phyloP scores from a whole-genome alignment of 2,888 invertebrate species.

The Aphodius granarius region DNA sequence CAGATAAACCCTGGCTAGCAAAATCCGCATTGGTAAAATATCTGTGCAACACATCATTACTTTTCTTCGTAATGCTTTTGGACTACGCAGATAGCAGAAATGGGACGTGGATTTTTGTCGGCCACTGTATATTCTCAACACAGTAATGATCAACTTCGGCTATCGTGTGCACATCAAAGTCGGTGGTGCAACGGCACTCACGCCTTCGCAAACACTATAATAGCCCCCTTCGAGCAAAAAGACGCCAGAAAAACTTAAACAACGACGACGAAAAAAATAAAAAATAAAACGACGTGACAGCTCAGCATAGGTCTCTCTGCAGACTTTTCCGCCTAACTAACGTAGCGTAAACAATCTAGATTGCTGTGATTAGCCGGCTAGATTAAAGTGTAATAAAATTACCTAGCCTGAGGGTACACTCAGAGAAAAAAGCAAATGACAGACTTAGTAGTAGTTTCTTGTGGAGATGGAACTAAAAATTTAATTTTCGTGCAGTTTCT shows the following conservation, averaged over 20 bases:
- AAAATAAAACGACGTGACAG: background rate
- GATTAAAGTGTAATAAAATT: background rate
- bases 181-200: background rate
- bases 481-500: no score
- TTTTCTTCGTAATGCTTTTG: no score
- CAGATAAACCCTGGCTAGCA: no score
- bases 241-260: background rate
- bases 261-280: background rate
- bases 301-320: background rate
- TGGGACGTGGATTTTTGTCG: no score
- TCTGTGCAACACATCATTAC: no score
- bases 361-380: background rate
- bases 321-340: background rate
- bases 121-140: background rate
- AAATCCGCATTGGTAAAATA: no score
- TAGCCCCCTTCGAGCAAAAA: background rate
- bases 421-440: background rate
- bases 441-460: no score
- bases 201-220: background rate
- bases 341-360: background rate
- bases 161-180: background rate
- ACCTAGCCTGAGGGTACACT: background rate
- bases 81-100: no score
- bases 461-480: no score
- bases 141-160: background rate